Evolutionary conservation across 2,888 invertebrate species (phyloP).

Genomic region (Drepana falcataria): DNA sequence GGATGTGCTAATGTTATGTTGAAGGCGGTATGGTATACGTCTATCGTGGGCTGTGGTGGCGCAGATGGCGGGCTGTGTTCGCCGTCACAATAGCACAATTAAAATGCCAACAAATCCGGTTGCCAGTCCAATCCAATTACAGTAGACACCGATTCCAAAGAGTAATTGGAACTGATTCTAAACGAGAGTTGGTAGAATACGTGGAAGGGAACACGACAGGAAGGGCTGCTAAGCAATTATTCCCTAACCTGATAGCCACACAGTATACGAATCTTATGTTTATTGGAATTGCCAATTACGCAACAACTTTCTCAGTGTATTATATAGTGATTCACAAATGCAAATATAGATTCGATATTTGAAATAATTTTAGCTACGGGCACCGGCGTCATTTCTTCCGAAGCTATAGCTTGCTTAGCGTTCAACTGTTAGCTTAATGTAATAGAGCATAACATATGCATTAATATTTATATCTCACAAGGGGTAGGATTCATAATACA

Average conservation of each 20-base stretch:
- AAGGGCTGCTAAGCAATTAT: slow-evolving; percentile 24
- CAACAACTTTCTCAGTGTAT: no score
- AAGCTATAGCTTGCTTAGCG: no score
- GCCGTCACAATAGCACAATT: slow-evolving; percentile 78
- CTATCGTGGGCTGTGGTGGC: slow-evolving; percentile 54
- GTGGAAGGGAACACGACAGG: slow-evolving; percentile 46
- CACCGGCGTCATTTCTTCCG: no score
- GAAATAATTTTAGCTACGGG: no score
- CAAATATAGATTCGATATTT: no score
- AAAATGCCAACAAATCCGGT: slow-evolving; percentile 78
- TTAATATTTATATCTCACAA: no score
- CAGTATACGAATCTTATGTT: background rate
- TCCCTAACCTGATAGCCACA: background rate
- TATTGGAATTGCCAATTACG: background rate
- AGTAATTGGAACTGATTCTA: slow-evolving; percentile 73
- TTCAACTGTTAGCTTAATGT: no score
- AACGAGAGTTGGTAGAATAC: slow-evolving; percentile 59
- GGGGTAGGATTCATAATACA: no score
- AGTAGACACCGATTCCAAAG: slow-evolving; percentile 75
- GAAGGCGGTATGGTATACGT: slow-evolving; percentile 56
- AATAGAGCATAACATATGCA: no score
- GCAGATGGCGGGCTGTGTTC: slow-evolving; percentile 57
- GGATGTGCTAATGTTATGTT: slow-evolving; percentile 42
- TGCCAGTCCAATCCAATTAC: slow-evolving; percentile 77
- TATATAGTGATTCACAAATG: no score